Evolutionary conservation across 2,113 vertebrate genomes (phyloP).

Genomic region (Piprites chloris): DNA sequence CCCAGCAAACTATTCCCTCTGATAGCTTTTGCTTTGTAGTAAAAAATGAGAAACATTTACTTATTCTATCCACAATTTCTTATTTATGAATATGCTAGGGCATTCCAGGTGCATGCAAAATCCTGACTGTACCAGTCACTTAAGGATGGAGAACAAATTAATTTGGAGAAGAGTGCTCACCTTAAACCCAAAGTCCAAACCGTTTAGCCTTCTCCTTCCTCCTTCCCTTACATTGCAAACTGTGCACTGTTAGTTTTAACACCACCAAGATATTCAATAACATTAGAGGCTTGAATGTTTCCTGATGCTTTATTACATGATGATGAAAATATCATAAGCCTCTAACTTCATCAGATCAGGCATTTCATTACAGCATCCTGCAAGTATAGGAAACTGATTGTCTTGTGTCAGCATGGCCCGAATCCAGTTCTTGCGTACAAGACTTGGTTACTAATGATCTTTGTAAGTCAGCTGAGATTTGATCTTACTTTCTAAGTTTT

Average conservation of each 20-base stretch:
- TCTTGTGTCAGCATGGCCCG: not conserved
- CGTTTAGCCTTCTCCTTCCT: rapidly evolving
- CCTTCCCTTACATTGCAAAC: not conserved
- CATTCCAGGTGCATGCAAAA: not conserved
- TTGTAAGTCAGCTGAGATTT: constrained; percentile 23
- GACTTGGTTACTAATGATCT: constrained; percentile 35
- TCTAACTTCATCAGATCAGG: constrained; percentile 51
- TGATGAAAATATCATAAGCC: constrained; percentile 23
- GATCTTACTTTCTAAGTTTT: constrained; percentile 20
- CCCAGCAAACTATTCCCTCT: rapidly evolving
- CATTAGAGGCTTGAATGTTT: constrained; percentile 15
- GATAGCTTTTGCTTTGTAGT: not conserved
- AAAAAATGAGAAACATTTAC: not conserved
- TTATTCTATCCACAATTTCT: not conserved
- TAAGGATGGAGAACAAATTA: not conserved
- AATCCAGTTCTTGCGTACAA: constrained; percentile 30
- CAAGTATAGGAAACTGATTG: constrained; percentile 14
- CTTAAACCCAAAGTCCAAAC: not conserved
- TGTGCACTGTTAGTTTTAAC: not conserved
- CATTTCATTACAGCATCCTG: constrained; percentile 14
- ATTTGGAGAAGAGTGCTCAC: not conserved
- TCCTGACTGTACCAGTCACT: not conserved
- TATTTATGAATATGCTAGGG: not conserved
- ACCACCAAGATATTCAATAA: not conserved
- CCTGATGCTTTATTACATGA: constrained; percentile 34